phyloP scores from a whole-genome alignment of 1,140 invertebrate genomes.

The Coelopa frigida region DNA sequence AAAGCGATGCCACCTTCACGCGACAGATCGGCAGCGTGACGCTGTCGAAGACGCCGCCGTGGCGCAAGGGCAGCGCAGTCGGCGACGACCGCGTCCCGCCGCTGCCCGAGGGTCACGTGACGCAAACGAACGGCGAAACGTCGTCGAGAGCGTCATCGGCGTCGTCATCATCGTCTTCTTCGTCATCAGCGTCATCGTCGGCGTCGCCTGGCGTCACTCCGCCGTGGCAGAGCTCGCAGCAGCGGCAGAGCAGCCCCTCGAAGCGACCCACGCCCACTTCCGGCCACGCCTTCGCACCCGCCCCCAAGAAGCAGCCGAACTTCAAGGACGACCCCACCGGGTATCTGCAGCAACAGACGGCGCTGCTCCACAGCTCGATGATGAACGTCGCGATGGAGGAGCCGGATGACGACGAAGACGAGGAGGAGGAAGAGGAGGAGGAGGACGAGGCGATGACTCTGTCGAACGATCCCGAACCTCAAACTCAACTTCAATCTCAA shows the following conservation, averaged over 20 bases:
- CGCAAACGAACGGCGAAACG: too few species aligned
- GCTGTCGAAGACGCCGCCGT: slow-evolving; percentile 51
- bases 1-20: slow-evolving; percentile 1
- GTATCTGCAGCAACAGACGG: slow-evolving; percentile 79
- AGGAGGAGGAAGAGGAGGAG: slow-evolving; percentile 4
- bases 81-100: slow-evolving; percentile 16
- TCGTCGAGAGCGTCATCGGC: too few species aligned
- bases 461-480: not conserved
- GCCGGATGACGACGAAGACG: slow-evolving; percentile 8
- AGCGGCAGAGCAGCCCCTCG: too few species aligned
- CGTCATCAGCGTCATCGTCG: too few species aligned
- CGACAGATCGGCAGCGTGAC: slow-evolving; percentile 1
- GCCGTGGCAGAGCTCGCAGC: too few species aligned
- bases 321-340: slow-evolving; percentile 86
- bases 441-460: slow-evolving; percentile 8
- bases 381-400: slow-evolving; percentile 20
- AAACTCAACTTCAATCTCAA: not conserved
- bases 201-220: too few species aligned
- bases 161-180: too few species aligned
- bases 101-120: slow-evolving; percentile 8
- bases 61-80: slow-evolving; percentile 53
- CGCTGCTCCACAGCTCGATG: slow-evolving; percentile 73
- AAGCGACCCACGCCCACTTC: too few species aligned
- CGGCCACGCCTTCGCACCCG: slow-evolving; percentile 28
- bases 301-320: slow-evolving; percentile 49